These are phyloP conservation scores for Latheticus oryzae DNA, from an alignment of 2,888 invertebrate species.

Conservation along the genomic window DNA sequence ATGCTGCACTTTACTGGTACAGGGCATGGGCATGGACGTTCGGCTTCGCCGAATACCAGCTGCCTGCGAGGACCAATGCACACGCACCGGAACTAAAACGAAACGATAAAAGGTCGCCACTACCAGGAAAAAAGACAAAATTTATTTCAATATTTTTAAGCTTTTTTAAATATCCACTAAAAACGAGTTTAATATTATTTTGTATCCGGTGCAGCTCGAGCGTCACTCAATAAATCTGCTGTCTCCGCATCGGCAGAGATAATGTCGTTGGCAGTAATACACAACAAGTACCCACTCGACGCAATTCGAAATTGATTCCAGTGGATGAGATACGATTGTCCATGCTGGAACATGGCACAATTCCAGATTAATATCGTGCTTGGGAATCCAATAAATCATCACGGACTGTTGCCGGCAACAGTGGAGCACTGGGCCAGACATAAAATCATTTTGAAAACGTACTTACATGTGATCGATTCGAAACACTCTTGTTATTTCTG, in stretches of 20 bases:
- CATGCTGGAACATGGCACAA: constrained; percentile 43
- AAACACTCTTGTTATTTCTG: constrained; percentile 14
- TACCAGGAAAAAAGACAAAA: too few relatives aligned
- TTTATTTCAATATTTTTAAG: too few relatives aligned
- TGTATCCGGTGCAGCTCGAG: too few relatives aligned
- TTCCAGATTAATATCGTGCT: constrained; percentile 43
- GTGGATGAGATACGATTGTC: constrained; percentile 46
- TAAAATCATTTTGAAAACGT: constrained; percentile 17
- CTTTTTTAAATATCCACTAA: too few relatives aligned
- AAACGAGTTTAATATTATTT: too few relatives aligned
- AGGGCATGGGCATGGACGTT: not conserved
- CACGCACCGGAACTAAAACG: too few relatives aligned
- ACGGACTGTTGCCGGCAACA: constrained; percentile 24
- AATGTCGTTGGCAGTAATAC: constrained; percentile 2
- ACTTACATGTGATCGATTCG: constrained; percentile 24
- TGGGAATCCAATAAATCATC: constrained; percentile 31
- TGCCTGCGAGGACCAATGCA: constrained; percentile 1
- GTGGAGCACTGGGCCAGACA: constrained; percentile 38
- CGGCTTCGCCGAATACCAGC: constrained; percentile 3
- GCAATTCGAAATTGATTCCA: constrained; percentile 42
- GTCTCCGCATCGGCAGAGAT: too few relatives aligned
- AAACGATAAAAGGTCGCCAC: too few relatives aligned
- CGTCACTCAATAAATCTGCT: too few relatives aligned
- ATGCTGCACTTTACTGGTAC: too few relatives aligned
- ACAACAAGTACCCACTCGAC: constrained; percentile 23